These are phyloP conservation scores for Cepphus grylle DNA, from an alignment of 2,113 vertebrate species.

Conservation along the genomic window DNA sequence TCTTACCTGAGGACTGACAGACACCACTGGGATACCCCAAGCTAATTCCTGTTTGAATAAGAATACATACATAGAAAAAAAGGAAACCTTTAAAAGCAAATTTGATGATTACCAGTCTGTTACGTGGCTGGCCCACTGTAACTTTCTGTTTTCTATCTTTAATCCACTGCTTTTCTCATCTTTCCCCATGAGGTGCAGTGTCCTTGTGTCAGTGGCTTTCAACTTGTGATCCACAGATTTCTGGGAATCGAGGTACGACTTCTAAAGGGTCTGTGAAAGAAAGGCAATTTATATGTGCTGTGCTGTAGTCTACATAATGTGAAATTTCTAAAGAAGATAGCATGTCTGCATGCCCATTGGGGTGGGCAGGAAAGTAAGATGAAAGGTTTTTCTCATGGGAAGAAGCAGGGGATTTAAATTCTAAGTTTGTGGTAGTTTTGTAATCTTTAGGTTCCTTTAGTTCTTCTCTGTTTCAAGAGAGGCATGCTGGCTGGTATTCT, in stretches of 20 bases:
- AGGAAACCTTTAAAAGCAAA: not conserved
- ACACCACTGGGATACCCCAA: not conserved
- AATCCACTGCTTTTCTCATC: not conserved
- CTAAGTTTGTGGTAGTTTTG: not conserved
- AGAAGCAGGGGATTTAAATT: not conserved
- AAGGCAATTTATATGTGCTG: not conserved
- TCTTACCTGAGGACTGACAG: not conserved
- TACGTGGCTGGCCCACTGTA: not conserved
- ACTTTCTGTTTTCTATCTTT: not conserved
- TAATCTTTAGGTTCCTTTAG: not conserved
- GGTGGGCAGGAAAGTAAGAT: not conserved
- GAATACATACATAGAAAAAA: not conserved
- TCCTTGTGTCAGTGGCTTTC: not conserved
- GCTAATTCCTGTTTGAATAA: not conserved
- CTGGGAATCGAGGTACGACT: fast-evolving
- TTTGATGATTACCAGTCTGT: not conserved
- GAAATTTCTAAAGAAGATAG: not conserved
- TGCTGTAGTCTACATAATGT: not conserved
- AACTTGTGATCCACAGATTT: not conserved
- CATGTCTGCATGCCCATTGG: not conserved
- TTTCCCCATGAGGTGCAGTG: not conserved
- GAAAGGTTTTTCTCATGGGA: not conserved
- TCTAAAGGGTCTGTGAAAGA: not conserved
- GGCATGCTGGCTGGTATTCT: not conserved
- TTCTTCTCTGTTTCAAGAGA: not conserved